These are phyloP conservation scores for Hofmannophila pseudospretella DNA, from an alignment of 2,888 invertebrate species.

Conservation along the genomic window DNA sequence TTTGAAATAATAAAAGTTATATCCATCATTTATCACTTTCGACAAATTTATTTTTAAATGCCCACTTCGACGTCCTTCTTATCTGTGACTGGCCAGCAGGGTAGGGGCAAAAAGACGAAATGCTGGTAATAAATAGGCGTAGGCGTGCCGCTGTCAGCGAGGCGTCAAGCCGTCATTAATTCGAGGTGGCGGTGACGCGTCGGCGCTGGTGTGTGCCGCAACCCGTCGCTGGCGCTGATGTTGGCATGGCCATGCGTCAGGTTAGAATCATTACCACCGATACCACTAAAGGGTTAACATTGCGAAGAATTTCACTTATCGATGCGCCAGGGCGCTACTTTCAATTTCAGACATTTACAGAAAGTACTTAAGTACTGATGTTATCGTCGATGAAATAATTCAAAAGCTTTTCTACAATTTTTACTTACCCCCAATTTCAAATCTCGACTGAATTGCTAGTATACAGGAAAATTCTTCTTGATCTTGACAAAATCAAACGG, in stretches of 20 bases:
- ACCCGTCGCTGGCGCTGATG: not conserved
- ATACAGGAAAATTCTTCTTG: too few relatives aligned
- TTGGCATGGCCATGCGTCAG: too few relatives aligned
- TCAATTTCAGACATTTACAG: too few relatives aligned
- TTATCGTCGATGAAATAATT: too few relatives aligned
- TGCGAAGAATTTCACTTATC: too few relatives aligned
- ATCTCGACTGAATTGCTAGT: too few relatives aligned
- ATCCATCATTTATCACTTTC: conserved; percentile 76
- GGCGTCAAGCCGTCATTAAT: conserved; percentile 49
- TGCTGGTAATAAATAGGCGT: conserved; percentile 53
- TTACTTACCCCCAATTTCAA: too few relatives aligned
- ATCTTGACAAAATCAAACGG: too few relatives aligned
- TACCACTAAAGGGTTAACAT: too few relatives aligned
- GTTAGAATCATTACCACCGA: too few relatives aligned
- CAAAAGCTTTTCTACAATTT: too few relatives aligned
- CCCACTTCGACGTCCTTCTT: conserved; percentile 64
- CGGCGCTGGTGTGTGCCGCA: not conserved
- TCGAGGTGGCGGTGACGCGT: conserved; percentile 11
- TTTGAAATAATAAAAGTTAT: conserved; percentile 77
- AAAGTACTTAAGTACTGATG: not conserved
- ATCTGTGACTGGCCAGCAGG: conserved; percentile 56
- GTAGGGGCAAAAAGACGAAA: conserved; percentile 52
- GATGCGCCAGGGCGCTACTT: too few relatives aligned
- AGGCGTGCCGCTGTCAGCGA: conserved; percentile 55
- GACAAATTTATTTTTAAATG: conserved; percentile 78